These are phyloP conservation scores for Hafferia zeledoni DNA, from an alignment of 2,797 vertebrate species.

Conservation along the genomic window DNA sequence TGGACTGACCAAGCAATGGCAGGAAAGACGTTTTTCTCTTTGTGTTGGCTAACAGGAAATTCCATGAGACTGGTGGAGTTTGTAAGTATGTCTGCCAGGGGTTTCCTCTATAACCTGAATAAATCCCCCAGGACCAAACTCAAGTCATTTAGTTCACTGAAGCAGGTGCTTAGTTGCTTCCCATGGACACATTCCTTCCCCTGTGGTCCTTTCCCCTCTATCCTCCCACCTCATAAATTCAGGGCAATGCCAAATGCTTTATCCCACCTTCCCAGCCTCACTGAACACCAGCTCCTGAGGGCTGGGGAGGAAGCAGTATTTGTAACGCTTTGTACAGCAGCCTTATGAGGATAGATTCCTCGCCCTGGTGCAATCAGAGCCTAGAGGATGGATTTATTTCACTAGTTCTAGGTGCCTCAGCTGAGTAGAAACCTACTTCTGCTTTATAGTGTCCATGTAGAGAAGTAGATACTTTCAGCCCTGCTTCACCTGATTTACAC, in stretches of 20 bases:
- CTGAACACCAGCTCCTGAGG: neutral
- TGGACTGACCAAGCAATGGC: neutral
- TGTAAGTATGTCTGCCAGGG: neutral
- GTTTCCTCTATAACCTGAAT: neutral
- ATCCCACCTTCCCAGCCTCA: neutral
- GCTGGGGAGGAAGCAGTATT: neutral
- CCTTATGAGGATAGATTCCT: neutral
- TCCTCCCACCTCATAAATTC: rapidly evolving
- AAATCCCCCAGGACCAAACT: neutral
- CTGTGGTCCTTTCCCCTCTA: rapidly evolving
- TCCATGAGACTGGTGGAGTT: neutral
- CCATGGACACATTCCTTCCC: neutral
- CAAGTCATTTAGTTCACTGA: neutral
- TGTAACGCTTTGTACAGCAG: neutral
- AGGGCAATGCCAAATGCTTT: neutral
- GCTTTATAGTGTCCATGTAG: neutral
- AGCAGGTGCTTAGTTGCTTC: neutral
- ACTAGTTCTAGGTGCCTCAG: neutral
- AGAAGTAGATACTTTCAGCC: neutral
- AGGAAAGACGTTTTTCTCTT: neutral
- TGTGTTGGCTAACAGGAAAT: neutral
- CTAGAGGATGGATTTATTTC: neutral
- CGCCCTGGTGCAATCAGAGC: rapidly evolving
- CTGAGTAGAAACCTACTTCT: neutral
- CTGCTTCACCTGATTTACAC: neutral